These are phyloP conservation scores for Melanotaenia nigrans DNA, from an alignment of 2,797 vertebrate species.

Conservation along the genomic window DNA sequence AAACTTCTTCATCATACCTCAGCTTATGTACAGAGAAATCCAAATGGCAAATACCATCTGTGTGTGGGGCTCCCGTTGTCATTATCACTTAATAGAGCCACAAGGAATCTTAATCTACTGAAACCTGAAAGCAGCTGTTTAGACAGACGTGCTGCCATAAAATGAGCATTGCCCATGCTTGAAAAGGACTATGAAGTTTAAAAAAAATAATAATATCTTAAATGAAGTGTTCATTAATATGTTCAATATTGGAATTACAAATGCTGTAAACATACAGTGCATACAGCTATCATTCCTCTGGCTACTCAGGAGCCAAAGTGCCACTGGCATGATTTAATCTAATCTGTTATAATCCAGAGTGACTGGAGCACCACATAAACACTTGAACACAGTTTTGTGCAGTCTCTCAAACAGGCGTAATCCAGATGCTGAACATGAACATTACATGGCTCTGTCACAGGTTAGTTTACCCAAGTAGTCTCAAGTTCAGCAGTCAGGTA, in stretches of 20 bases:
- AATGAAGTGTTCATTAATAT: background rate
- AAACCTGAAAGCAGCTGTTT: background rate
- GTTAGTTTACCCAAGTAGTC: constrained; percentile 5
- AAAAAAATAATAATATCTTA: background rate
- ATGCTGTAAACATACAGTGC: constrained; percentile 25
- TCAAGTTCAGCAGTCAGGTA: background rate
- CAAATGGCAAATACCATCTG: background rate
- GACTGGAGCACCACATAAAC: constrained; percentile 57
- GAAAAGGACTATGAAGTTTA: background rate
- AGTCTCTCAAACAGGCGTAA: constrained; percentile 17
- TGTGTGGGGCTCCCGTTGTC: background rate
- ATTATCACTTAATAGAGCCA: background rate
- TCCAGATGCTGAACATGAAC: constrained; percentile 41
- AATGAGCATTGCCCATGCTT: background rate
- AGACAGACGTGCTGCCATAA: background rate
- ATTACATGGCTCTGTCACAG: constrained; percentile 16
- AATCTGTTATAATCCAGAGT: constrained; percentile 82
- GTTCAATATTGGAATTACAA: constrained; percentile 15
- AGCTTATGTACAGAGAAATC: background rate
- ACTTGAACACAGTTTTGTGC: constrained; percentile 27
- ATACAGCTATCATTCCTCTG: constrained; percentile 28
- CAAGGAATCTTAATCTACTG: background rate
- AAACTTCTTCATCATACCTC: background rate
- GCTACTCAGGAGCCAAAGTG: constrained; percentile 51
- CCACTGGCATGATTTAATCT: constrained; percentile 74